Evolutionary conservation across 2,113 vertebrate species (phyloP), one percentile per base, ranked within the genome.

Genomic region (Podiceps cristatus): DNA sequence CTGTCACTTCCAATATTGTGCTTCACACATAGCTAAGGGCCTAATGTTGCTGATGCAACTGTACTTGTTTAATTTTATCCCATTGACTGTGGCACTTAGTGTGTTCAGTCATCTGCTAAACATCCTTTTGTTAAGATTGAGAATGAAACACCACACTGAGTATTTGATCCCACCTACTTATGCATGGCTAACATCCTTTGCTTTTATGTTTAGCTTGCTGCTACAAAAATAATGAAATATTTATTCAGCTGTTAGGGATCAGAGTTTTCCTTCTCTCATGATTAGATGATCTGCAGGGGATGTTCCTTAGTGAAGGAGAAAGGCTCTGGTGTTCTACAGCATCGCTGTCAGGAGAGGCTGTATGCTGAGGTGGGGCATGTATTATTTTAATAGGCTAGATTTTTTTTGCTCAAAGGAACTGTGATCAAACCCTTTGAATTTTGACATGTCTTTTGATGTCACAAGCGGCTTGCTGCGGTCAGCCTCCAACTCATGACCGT

Each of bases 71-170:
- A 45, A 88, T 93, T 92, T 88, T 50, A 71, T 80, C 63, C 6
- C 5, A 44, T 64, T 93, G 78, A 83, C 63, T 90, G 25, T 88
- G 72, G 42, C 74, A 49, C 68, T 95, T 90, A 86, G 50, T 59
- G 80, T 94, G 91, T 66, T 94, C 94, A 94, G 93, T 95, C 69
- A 17, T 66, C 69, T 96, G 92, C 90, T 96, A 73, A 96, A 95
- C 96, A 91, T 93, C 69, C 71, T 93, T 91, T 90, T 88, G 86
- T 94, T 93, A 85, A 88, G 77, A 91, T 18, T 5, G 31, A 71
- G 84, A 86, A 85, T 69, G 35, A 56, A 94, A 50, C 37, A 62
- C 40, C 55, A 19, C n/a, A n/a, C 18, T 0, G 1, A 56, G 47
- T 86, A 58, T 90, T 92, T 96, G 86, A 95, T 96, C 82, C 79